phyloP scores from a whole-genome alignment of 2,888 invertebrate genomes.

The Ectemnius lituratus region DNA sequence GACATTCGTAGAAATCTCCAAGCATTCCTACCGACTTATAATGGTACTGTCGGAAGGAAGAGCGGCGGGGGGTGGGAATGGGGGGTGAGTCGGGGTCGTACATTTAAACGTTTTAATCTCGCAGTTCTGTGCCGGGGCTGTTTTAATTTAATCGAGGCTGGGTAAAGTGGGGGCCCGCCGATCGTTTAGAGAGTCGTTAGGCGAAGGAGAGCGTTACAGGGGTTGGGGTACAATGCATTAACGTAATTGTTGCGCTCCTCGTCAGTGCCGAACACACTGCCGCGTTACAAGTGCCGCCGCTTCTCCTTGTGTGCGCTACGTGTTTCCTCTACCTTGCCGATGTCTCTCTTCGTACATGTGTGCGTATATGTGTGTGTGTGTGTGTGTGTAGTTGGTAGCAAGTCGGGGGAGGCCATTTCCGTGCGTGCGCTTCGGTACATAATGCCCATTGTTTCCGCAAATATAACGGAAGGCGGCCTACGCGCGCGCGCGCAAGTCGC shows the following conservation, averaged over 20 bases:
- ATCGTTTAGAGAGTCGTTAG: conserved; percentile 56
- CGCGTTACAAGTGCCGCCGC: too few relatives aligned
- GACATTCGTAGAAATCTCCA: too few relatives aligned
- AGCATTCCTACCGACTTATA: too few relatives aligned
- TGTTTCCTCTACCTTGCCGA: too few relatives aligned
- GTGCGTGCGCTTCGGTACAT: conserved; percentile 55
- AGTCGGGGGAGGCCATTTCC: conserved; percentile 58
- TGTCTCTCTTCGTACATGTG: too few relatives aligned
- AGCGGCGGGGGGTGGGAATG: background rate
- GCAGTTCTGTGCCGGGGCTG: conserved; percentile 27
- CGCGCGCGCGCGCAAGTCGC: background rate
- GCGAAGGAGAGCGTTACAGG: conserved; percentile 32
- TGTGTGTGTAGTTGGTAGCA: too few relatives aligned
- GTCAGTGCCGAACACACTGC: conserved; percentile 31
- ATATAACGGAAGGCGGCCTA: conserved; percentile 41
- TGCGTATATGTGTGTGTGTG: too few relatives aligned
- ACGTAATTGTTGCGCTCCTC: conserved; percentile 62
- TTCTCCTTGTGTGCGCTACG: too few relatives aligned
- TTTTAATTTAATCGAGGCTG: conserved; percentile 54
- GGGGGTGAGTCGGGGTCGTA: background rate
- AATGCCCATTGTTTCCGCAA: conserved; percentile 62
- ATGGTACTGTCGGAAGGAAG: background rate
- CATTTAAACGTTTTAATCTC: conserved; percentile 30
- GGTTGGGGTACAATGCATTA: conserved; percentile 60
- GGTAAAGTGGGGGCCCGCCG: conserved; percentile 48